These are phyloP conservation scores for Euclidia mi DNA, from an alignment of 2,888 invertebrate species.

Conservation along the genomic window DNA sequence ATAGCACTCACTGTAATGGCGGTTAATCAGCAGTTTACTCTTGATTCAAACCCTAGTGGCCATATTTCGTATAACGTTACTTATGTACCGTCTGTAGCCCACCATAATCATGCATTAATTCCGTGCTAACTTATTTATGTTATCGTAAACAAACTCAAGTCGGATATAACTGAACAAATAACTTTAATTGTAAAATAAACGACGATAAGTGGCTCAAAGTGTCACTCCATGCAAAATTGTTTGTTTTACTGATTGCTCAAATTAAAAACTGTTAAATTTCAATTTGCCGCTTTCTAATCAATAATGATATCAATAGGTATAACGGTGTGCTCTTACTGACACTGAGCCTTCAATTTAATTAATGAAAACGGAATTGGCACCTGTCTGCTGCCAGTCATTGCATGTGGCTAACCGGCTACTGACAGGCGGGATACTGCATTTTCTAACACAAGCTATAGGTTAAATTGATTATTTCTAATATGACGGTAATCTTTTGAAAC, in stretches of 20 bases:
- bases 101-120: conserved; percentile 62
- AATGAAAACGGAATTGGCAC: conserved; percentile 18
- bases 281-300: conserved; percentile 27
- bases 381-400: conserved; percentile 4
- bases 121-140: conserved; percentile 57
- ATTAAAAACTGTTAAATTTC: conserved; percentile 25
- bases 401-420: conserved; percentile 4
- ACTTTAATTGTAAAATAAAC: conserved; percentile 48
- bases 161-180: conserved; percentile 46
- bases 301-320: conserved; percentile 13
- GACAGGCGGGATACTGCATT: conserved; percentile 10
- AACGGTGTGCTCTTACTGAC: conserved; percentile 7
- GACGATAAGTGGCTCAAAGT: conserved; percentile 36
- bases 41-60: conserved; percentile 74
- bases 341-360: conserved; percentile 16
- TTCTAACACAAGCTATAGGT: conserved; percentile 6
- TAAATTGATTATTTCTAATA: not conserved
- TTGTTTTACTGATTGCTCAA: conserved; percentile 33
- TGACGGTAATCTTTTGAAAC: too few relatives aligned
- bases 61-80: conserved; percentile 53
- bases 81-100: conserved; percentile 55
- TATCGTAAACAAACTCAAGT: conserved; percentile 61
- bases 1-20: conserved; percentile 83
- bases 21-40: conserved; percentile 86
- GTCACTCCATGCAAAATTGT: conserved; percentile 33